Percentiles rank a stretch among this genome's conserved stretches.
phyloP scores from a whole-genome alignment of 2,888 invertebrate genomes.

The Drosophila anomalata region DNA sequence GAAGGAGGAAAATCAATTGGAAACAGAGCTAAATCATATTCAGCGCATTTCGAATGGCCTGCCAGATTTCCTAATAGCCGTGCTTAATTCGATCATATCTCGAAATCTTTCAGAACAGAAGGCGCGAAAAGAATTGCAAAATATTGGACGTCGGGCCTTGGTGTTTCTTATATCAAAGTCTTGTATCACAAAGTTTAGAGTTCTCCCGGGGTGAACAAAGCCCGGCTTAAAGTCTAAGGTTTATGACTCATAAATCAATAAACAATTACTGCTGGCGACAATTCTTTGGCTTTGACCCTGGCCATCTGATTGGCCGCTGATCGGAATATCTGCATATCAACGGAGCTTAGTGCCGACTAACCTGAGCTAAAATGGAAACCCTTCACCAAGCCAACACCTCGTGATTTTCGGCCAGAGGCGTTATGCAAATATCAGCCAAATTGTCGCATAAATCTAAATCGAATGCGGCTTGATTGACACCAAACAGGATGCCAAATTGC shows the following conservation, averaged over 20 bases:
- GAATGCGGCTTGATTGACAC: slow-evolving; percentile 64
- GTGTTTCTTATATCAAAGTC: slow-evolving; percentile 1
- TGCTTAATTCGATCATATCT: slow-evolving; percentile 61
- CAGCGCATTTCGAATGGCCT: slow-evolving; percentile 61
- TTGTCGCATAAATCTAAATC: slow-evolving; percentile 53
- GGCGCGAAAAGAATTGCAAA: slow-evolving; percentile 42
- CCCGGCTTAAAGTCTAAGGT: slow-evolving; percentile 61
- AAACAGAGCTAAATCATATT: slow-evolving; percentile 59
- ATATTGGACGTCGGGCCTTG: slow-evolving; percentile 20
- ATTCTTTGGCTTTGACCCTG: slow-evolving; percentile 45
- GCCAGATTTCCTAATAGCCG: slow-evolving; percentile 73
- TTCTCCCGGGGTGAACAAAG: slow-evolving; percentile 57
- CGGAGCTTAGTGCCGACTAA: slow-evolving; percentile 23
- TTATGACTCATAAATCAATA: slow-evolving; percentile 74
- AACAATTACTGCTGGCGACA: slow-evolving; percentile 33
- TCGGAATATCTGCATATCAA: slow-evolving; percentile 64
- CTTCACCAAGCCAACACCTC: slow-evolving; percentile 51
- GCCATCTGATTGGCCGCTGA: slow-evolving; percentile 32
- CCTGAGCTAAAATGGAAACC: slow-evolving; percentile 27
- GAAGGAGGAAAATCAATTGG: slow-evolving; percentile 63
- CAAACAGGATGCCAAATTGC: slow-evolving; percentile 71
- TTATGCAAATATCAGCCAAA: slow-evolving; percentile 61
- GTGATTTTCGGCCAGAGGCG: slow-evolving; percentile 19
- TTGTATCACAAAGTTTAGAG: slow-evolving; percentile 1
- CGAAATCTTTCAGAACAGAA: slow-evolving; percentile 28